Evolutionary conservation across 2,888 invertebrate species (phyloP).

Genomic region (Celastrina argiolus): DNA sequence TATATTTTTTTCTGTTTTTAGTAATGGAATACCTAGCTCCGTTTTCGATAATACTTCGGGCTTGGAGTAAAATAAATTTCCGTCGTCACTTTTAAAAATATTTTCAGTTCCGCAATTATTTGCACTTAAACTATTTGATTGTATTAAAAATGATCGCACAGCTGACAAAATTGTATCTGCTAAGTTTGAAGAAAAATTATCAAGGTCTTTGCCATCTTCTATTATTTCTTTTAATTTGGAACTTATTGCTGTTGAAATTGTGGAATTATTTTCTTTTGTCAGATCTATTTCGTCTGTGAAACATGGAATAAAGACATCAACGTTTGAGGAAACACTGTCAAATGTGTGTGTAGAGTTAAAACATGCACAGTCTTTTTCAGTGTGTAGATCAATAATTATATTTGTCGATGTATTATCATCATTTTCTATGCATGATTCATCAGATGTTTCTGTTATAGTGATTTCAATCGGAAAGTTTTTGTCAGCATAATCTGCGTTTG

Average conservation of each 20-base stretch:
- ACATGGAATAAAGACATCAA: neutral
- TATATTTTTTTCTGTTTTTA: neutral
- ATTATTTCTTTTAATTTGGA: neutral
- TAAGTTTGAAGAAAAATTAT: neutral
- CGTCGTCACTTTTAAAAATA: neutral
- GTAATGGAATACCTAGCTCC: neutral
- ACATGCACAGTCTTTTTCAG: neutral
- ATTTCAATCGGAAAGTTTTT: slow-evolving; percentile 6
- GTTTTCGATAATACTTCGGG: neutral
- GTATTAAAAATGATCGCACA: neutral
- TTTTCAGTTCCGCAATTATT: neutral
- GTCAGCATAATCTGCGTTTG: neutral
- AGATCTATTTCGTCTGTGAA: neutral
- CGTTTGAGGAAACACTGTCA: neutral
- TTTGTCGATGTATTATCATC: neutral
- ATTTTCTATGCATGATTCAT: neutral
- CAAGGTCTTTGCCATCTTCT: neutral
- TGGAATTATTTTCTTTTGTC: neutral
- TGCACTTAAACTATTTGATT: neutral
- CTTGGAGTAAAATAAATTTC: neutral
- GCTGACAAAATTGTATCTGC: slow-evolving; percentile 7
- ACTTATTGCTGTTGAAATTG: neutral
- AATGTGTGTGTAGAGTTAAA: neutral
- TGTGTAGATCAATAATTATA: neutral
- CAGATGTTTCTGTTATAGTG: neutral